Conservation (phyloP, 2,797 vertebrate species). For the Trematocara caparti region DNA sequence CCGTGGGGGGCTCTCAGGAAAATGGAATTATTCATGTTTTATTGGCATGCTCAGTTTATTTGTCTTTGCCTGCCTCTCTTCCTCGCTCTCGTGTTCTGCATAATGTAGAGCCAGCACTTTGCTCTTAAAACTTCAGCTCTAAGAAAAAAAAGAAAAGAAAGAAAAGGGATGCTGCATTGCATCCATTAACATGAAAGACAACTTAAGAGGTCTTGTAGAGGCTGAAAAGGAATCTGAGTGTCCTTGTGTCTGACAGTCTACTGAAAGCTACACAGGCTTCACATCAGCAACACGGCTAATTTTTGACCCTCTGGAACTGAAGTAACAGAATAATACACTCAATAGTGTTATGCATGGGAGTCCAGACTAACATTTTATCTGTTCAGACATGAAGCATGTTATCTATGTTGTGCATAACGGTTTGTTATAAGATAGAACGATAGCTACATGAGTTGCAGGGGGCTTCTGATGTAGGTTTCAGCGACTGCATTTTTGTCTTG, state of each 20-base stretch:
- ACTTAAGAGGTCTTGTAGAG: conserved; percentile 38
- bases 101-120: conserved; percentile 27
- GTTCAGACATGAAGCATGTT: neutral
- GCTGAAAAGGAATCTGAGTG: conserved; percentile 13
- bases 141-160: neutral
- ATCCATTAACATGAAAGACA: conserved; percentile 49
- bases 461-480: neutral
- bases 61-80: conserved; percentile 3
- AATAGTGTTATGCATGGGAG: neutral
- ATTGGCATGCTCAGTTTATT: conserved; percentile 46
- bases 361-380: neutral
- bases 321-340: neutral
- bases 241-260: neutral
- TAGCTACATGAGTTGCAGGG: conserved; percentile 1
- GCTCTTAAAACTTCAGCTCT: conserved; percentile 34
- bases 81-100: neutral
- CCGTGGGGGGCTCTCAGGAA: conserved; percentile 43
- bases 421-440: neutral
- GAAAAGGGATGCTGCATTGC: neutral
- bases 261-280: neutral
- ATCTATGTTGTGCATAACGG: neutral
- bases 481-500: neutral
- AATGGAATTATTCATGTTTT: conserved; percentile 69
- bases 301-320: neutral
- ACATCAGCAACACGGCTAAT: neutral